A percentile compares a stretch with the other conserved stretches of the same genome.
These are phyloP conservation scores for Actinopyga echinites DNA, from an alignment of 53 echinoderm and acorn worm genomes.

Conservation along the genomic window DNA sequence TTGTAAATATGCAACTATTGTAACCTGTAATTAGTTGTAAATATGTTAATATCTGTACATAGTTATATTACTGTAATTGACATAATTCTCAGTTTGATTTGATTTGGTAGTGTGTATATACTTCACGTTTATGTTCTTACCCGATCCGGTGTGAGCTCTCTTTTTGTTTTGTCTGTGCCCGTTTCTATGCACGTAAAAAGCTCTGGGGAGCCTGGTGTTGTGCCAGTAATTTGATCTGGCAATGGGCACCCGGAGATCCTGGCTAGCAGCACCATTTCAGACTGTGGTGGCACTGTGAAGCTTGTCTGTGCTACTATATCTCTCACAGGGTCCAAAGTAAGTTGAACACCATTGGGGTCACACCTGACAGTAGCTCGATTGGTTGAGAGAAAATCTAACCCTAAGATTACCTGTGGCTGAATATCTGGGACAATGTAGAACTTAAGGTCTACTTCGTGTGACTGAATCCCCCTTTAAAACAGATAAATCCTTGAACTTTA, in stretches of 20 bases:
- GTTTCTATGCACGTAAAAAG: no score
- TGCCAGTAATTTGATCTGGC: slow-evolving; percentile 7
- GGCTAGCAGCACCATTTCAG: slow-evolving; percentile 28
- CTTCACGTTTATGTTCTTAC: no score
- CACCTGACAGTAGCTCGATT: not conserved
- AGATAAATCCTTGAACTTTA: slow-evolving; percentile 20
- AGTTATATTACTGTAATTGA: no score
- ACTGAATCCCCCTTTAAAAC: slow-evolving; percentile 1
- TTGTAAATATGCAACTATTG: no score
- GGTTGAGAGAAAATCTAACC: slow-evolving; percentile 7
- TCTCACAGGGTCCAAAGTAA: slow-evolving; percentile 24
- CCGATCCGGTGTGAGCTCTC: no score
- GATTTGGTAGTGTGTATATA: no score
- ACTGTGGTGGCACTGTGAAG: slow-evolving; percentile 30
- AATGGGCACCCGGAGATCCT: slow-evolving; percentile 30
- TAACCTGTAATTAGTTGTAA: no score
- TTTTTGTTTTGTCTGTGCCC: no score
- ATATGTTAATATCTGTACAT: no score
- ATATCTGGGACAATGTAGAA: slow-evolving; percentile 46
- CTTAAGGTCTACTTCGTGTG: slow-evolving; percentile 2
- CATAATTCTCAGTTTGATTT: no score
- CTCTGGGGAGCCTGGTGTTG: slow-evolving; percentile 27
- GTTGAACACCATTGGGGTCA: not conserved
- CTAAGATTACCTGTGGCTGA: slow-evolving; percentile 39
- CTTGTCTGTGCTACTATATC: not conserved